A percentile compares a stretch with the other conserved stretches of the same genome.
These are phyloP conservation scores for Paramormyrops kingsleyae DNA, from an alignment of 2,113 vertebrate species.

Conservation along the genomic window DNA sequence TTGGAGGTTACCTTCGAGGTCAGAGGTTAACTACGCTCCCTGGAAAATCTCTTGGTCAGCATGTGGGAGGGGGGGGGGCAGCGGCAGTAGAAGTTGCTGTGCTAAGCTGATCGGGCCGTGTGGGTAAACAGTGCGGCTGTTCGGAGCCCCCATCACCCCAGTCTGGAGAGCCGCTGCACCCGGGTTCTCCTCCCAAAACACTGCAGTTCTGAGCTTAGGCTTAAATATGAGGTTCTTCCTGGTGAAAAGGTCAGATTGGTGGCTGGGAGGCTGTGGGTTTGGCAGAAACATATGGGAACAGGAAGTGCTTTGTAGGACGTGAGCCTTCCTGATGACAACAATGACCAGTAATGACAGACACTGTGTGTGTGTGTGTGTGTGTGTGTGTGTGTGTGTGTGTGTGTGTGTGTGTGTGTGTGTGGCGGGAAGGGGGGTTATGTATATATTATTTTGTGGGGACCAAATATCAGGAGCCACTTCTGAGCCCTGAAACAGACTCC, in stretches of 20 bases:
- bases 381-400: not conserved
- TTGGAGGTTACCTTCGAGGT: slow-evolving; percentile 15
- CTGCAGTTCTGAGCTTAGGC: not conserved
- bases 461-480: not conserved
- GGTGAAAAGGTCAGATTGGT: not conserved
- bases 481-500: not conserved
- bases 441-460: not conserved
- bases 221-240: not conserved
- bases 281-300: not conserved
- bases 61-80: not conserved
- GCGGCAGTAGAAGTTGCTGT: not conserved
- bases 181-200: not conserved
- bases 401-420: not conserved
- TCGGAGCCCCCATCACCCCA: not conserved
- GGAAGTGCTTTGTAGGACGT: not conserved
- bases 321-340: not conserved
- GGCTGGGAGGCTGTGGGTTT: not conserved
- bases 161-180: not conserved
- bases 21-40: slow-evolving; percentile 18
- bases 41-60: not conserved
- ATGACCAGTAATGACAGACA: not conserved
- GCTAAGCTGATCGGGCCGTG: not conserved
- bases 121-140: not conserved
- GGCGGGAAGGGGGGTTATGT: not conserved
- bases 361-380: not conserved